Percentiles rank a stretch among this genome's conserved stretches.
Evolutionary conservation across 2,888 invertebrate species (phyloP).

Genomic region (Caenorhabditis panamensis): DNA sequence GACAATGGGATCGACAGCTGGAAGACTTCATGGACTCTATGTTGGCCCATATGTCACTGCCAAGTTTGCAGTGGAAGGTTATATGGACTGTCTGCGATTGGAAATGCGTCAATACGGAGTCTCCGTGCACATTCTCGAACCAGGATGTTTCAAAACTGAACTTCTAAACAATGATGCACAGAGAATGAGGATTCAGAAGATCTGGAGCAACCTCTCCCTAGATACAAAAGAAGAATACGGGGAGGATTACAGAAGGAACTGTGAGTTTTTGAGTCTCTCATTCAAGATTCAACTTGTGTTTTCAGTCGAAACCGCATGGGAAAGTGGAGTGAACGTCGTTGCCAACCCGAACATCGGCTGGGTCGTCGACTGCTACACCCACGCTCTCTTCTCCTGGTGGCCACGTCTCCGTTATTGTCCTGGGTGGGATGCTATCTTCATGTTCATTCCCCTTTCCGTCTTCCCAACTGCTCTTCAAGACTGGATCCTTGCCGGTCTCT

Average conservation of each 20-base stretch:
- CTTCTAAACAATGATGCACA: constrained; percentile 75
- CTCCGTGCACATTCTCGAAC: constrained; percentile 76
- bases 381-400: constrained; percentile 73
- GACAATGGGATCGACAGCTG: constrained; percentile 82
- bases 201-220: constrained; percentile 72
- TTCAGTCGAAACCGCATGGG: constrained; percentile 73
- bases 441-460: constrained; percentile 74
- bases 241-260: constrained; percentile 74
- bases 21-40: constrained; percentile 80
- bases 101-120: constrained; percentile 74
- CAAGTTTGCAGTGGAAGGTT: constrained; percentile 78
- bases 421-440: constrained; percentile 76
- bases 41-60: constrained; percentile 76
- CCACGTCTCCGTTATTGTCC: constrained; percentile 71
- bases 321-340: constrained; percentile 70
- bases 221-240: constrained; percentile 80
- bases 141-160: constrained; percentile 78
- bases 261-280: constrained; percentile 66
- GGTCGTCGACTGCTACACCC: constrained; percentile 76
- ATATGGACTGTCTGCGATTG: constrained; percentile 75
- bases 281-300: neutral
- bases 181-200: constrained; percentile 66
- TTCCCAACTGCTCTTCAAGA: constrained; percentile 73
- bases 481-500: constrained; percentile 62
- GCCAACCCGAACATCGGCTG: constrained; percentile 74